A percentile compares a stretch with the other conserved stretches of the same genome.
Conservation (phyloP, 2,797 vertebrate genomes). For the Craterocephalus amniculus region DNA sequence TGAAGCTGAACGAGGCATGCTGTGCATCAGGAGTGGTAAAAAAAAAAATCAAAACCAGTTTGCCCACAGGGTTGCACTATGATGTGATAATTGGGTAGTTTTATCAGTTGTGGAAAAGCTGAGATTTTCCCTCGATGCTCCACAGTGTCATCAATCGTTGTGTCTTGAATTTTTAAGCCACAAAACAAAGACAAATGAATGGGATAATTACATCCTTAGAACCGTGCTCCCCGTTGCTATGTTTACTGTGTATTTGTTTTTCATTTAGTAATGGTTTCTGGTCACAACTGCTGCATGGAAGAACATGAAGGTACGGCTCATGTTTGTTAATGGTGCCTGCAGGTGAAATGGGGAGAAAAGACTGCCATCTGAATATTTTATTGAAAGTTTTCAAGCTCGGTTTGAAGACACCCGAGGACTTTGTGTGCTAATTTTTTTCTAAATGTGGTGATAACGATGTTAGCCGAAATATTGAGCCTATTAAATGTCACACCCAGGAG, state of each 20-base stretch:
- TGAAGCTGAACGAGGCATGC: constrained; percentile 36
- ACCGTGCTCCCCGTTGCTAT: not conserved
- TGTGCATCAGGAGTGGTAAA: constrained; percentile 39
- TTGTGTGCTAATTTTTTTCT: constrained; percentile 3
- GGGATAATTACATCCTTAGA: not conserved
- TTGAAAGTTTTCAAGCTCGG: constrained; percentile 37
- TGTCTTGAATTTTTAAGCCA: not conserved
- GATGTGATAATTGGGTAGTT: constrained; percentile 15
- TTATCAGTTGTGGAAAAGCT: not conserved
- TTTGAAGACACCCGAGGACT: not conserved
- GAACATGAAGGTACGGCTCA: constrained; percentile 30
- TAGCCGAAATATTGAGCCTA: constrained; percentile 7
- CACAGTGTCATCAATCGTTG: not conserved
- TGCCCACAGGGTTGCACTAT: constrained; percentile 27
- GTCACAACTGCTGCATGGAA: constrained; percentile 18
- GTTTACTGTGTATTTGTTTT: not conserved
- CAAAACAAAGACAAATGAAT: fast-evolving
- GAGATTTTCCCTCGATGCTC: not conserved
- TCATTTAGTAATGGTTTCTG: constrained; percentile 37
- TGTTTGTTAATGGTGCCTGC: constrained; percentile 51
- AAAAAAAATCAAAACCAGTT: constrained; percentile 30
- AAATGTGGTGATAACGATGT: constrained; percentile 24
- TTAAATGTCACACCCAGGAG: constrained; percentile 7
- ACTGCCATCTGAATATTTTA: constrained; percentile 24
- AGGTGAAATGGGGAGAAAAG: constrained; percentile 42